These are phyloP conservation scores for Apodemus agrarius DNA, from an alignment of 2,797 vertebrate genomes.

Conservation along the genomic window DNA sequence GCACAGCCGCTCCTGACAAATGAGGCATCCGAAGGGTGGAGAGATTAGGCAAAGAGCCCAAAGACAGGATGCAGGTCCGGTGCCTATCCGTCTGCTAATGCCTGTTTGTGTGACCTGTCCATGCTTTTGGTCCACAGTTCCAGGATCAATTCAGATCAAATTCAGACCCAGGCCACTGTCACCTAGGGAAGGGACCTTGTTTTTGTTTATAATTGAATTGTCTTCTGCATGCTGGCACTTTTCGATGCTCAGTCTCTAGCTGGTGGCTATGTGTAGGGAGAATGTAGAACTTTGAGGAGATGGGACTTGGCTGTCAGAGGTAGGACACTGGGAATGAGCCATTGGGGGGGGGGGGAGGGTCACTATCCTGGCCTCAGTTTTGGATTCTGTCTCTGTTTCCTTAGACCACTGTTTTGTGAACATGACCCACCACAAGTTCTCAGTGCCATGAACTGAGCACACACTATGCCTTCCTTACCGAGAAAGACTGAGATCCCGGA, in stretches of 20 bases:
- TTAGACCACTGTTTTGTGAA: neutral
- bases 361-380: neutral
- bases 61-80: neutral
- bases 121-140: neutral
- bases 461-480: neutral
- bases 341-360: too few relatives aligned
- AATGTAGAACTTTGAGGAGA: neutral
- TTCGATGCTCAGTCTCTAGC: neutral
- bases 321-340: neutral
- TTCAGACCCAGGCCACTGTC: neutral
- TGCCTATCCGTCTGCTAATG: neutral
- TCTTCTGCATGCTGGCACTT: neutral
- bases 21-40: neutral
- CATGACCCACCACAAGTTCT: neutral
- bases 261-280: neutral
- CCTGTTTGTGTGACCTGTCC: neutral
- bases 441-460: neutral
- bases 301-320: neutral
- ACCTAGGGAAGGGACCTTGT: neutral
- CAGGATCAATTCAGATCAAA: constrained; percentile 33
- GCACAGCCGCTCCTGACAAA: neutral
- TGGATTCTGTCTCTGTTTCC: neutral
- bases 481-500: neutral
- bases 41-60: neutral
- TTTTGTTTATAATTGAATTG: neutral